Percentiles rank a stretch among this genome's conserved stretches.
These are phyloP conservation scores for Euborellia annulipes DNA, from an alignment of 1,140 invertebrate species.

Conservation along the genomic window DNA sequence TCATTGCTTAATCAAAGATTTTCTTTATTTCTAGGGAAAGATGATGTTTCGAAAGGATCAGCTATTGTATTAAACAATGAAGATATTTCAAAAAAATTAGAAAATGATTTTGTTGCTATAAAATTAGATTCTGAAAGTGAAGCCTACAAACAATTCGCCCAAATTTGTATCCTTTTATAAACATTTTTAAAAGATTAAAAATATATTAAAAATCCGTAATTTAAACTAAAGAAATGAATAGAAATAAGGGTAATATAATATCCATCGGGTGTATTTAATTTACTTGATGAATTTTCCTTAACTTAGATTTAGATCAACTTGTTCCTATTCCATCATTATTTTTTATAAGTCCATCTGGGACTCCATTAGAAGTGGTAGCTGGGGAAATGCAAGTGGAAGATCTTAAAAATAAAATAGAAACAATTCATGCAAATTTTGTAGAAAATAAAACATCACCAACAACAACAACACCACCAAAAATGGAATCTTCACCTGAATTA, in stretches of 20 bases:
- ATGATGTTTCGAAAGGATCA: conserved; percentile 45
- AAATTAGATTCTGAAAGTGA: conserved; percentile 50
- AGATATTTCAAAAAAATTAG: conserved; percentile 34
- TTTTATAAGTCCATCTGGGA: conserved; percentile 64
- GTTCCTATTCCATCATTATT: conserved; percentile 69
- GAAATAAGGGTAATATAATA: no score
- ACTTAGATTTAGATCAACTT: conserved; percentile 51
- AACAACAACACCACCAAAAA: conserved; percentile 17
- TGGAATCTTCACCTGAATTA: neutral
- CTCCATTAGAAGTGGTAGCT: conserved; percentile 56
- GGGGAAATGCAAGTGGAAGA: conserved; percentile 33
- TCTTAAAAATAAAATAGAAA: conserved; percentile 18
- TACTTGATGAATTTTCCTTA: no score
- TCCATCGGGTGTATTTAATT: no score
- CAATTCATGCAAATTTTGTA: conserved; percentile 4
- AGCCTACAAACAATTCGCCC: conserved; percentile 59
- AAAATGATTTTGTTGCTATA: conserved; percentile 50
- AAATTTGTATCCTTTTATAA: conserved; percentile 62
- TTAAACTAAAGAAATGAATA: no score
- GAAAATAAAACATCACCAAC: conserved; percentile 21
- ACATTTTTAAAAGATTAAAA: conserved; percentile 16
- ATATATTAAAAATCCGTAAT: no score
- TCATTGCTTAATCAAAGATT: no score
- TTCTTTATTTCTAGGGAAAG: conserved; percentile 37
- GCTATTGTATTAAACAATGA: conserved; percentile 35